phyloP scores from a whole-genome alignment of 2,113 vertebrate species.

The Oenanthe melanoleuca region DNA sequence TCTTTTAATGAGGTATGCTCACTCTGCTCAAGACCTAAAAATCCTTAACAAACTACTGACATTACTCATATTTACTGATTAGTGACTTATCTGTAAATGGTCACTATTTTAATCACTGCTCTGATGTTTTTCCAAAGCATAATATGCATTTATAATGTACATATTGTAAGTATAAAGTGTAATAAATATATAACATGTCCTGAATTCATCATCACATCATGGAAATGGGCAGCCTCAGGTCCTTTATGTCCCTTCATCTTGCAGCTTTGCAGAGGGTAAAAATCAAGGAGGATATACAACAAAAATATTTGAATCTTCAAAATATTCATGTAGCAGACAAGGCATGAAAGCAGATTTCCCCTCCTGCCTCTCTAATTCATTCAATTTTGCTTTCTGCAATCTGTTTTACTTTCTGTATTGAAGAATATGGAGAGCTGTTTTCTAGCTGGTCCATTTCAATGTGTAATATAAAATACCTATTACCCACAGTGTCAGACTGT shows the following conservation, averaged over 20 bases:
- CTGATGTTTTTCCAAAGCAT: not conserved
- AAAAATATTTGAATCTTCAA: not conserved
- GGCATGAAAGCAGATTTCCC: not conserved
- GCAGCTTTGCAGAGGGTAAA: not conserved
- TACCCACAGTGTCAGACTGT: not conserved
- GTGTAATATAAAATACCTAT: not conserved
- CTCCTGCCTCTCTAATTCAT: not conserved
- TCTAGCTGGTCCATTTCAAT: not conserved
- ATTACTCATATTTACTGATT: not conserved
- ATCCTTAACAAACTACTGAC: not conserved
- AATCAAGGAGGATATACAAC: not conserved
- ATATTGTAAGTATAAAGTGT: not conserved
- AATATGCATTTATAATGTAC: not conserved
- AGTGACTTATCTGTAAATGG: not conserved
- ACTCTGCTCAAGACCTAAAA: not conserved
- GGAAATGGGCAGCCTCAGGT: not conserved
- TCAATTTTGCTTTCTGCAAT: not conserved
- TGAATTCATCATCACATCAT: not conserved
- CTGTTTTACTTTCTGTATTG: not conserved
- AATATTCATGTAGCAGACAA: not conserved
- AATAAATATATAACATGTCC: not conserved
- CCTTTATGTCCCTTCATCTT: not conserved
- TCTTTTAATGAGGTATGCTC: not conserved
- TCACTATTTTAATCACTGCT: not conserved
- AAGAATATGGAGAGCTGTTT: not conserved